Conservation (phyloP, 1,140 invertebrate species). For the Mycetomoellerius zeteki region DNA sequence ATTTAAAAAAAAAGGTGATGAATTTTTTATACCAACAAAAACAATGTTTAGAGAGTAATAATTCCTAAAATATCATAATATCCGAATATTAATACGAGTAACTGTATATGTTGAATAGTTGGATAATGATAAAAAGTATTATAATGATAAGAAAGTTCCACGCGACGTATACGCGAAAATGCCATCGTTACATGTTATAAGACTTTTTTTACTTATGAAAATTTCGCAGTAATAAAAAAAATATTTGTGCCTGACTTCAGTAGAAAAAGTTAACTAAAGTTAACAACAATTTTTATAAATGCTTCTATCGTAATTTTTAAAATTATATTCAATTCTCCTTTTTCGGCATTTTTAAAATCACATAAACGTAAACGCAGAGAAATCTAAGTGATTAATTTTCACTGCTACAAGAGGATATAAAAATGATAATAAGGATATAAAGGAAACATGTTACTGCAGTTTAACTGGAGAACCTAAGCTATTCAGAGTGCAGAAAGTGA, state of each 20-base stretch:
- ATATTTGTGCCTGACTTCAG: background rate
- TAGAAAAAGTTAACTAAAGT: conserved; percentile 18
- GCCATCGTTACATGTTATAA: background rate
- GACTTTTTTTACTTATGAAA: conserved; percentile 6
- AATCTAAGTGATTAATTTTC: conserved; percentile 6
- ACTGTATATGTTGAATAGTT: too few relatives aligned
- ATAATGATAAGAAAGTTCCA: background rate
- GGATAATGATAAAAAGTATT: background rate
- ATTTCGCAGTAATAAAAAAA: conserved; percentile 15
- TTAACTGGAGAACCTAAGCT: conserved; percentile 1
- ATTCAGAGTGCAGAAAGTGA: conserved; percentile 1
- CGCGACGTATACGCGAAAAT: background rate
- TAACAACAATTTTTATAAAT: background rate
- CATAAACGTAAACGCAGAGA: background rate
- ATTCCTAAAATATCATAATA: too few relatives aligned
- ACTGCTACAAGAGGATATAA: conserved; percentile 4
- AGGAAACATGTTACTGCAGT: conserved; percentile 8
- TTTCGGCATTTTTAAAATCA: background rate
- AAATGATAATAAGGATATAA: background rate
- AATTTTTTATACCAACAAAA: too few relatives aligned
- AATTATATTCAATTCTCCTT: background rate
- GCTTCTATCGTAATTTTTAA: background rate
- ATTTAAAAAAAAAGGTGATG: too few relatives aligned
- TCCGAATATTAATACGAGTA: too few relatives aligned
- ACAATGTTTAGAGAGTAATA: too few relatives aligned